Conservation (phyloP, 2,888 invertebrate genomes). For the Trichogramma evanescens region DNA sequence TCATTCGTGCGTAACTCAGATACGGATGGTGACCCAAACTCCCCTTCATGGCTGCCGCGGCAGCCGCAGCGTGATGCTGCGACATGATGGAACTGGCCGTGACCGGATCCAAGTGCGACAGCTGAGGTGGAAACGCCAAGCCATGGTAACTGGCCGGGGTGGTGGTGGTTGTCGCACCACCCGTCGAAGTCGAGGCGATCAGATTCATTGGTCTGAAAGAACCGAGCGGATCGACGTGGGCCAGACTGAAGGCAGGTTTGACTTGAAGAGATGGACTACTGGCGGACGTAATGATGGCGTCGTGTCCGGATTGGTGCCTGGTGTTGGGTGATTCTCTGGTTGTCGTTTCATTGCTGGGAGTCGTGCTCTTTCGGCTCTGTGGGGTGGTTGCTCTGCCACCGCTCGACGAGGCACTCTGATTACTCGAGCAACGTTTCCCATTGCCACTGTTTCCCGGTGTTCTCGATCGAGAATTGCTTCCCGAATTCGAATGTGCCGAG, state of each 20-base stretch:
- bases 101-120: conserved; percentile 70
- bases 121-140: conserved; percentile 59
- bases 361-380: conserved; percentile 54
- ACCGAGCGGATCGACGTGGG: conserved; percentile 56
- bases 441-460: conserved; percentile 33
- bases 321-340: conserved; percentile 40
- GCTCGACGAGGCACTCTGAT: conserved; percentile 67
- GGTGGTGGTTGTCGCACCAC: conserved; percentile 19
- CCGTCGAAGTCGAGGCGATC: conserved; percentile 27
- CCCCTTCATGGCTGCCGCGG: conserved; percentile 55
- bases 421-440: conserved; percentile 61
- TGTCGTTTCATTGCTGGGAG: conserved; percentile 42
- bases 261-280: conserved; percentile 28
- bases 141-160: conserved; percentile 53
- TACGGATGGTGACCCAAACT: conserved; percentile 68
- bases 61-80: conserved; percentile 58
- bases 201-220: conserved; percentile 57
- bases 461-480: conserved; percentile 31
- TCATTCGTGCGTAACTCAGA: conserved; percentile 78
- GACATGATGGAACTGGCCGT: conserved; percentile 69
- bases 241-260: conserved; percentile 50
- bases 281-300: conserved; percentile 10
- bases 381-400: conserved; percentile 42
- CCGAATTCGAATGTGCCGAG: conserved; percentile 40
- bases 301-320: conserved; percentile 36